Evolutionary conservation across 1,140 invertebrate genomes (phyloP).

Genomic region (fruit fly (Drosophila melanogaster)): DNA sequence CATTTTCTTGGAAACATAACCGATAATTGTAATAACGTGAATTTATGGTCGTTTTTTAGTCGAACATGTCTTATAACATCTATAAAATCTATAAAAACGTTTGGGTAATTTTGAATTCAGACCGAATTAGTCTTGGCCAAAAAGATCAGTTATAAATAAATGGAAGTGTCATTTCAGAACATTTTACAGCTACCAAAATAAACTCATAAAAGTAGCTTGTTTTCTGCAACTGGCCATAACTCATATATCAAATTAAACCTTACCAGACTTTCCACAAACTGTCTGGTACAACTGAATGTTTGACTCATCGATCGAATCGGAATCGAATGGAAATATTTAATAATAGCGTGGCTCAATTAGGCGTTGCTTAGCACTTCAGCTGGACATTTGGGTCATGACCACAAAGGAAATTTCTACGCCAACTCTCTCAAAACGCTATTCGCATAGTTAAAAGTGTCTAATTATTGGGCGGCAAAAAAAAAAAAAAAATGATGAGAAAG

Average conservation of each 20-base stretch:
- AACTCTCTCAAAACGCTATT: slow-evolving; percentile 25
- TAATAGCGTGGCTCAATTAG: slow-evolving; percentile 64
- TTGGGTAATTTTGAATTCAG: too few relatives aligned
- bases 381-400: slow-evolving; percentile 72
- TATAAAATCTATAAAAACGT: too few relatives aligned
- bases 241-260: slow-evolving; percentile 40
- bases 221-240: slow-evolving; percentile 39
- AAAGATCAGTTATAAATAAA: slow-evolving; percentile 9
- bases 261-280: slow-evolving; percentile 24
- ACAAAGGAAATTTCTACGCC: slow-evolving; percentile 63
- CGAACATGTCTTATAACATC: too few relatives aligned
- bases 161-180: slow-evolving; percentile 22
- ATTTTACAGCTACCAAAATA: slow-evolving; percentile 30
- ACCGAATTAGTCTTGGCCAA: not conserved
- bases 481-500: slow-evolving; percentile 18
- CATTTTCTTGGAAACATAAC: too few relatives aligned
- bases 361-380: slow-evolving; percentile 64
- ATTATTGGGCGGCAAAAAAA: slow-evolving; percentile 43
- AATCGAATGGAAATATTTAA: slow-evolving; percentile 47
- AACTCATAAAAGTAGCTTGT: slow-evolving; percentile 5
- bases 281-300: slow-evolving; percentile 24
- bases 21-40: too few relatives aligned
- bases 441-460: slow-evolving; percentile 59
- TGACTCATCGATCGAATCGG: slow-evolving; percentile 26
- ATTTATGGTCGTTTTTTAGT: too few relatives aligned